These are phyloP conservation scores for Axinella damicornis DNA, from an alignment of 37 sponge, comb jelly and placozoan genomes.

Conservation along the genomic window DNA sequence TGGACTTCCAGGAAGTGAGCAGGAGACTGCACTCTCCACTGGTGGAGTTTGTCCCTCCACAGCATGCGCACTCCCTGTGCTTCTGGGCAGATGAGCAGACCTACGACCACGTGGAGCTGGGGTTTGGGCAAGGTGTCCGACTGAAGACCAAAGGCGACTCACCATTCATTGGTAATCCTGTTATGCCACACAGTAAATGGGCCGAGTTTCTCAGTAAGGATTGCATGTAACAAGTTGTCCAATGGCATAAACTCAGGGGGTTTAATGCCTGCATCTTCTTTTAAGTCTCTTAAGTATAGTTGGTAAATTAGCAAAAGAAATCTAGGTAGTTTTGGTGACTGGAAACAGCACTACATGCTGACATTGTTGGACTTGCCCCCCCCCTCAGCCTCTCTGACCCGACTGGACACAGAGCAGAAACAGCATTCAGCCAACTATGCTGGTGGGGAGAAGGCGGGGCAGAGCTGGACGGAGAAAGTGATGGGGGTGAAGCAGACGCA, in stretches of 20 bases:
- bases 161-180: slow-evolving; percentile 65
- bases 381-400: slow-evolving; percentile 60
- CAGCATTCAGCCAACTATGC: slow-evolving; percentile 70
- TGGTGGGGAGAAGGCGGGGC: slow-evolving; percentile 80
- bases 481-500: slow-evolving; percentile 70
- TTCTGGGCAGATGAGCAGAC: slow-evolving; percentile 78
- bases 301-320: too few species aligned
- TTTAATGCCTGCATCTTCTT: too few species aligned
- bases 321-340: too few species aligned
- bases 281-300: too few species aligned
- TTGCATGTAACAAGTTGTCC: too few species aligned
- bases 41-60: slow-evolving; percentile 39
- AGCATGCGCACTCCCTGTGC: slow-evolving; percentile 60
- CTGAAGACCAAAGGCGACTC: slow-evolving; percentile 86
- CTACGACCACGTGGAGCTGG: slow-evolving; percentile 70
- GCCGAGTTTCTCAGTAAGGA: too few species aligned
- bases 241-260: too few species aligned
- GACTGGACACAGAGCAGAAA: slow-evolving; percentile 77
- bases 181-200: too few species aligned
- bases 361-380: too few species aligned
- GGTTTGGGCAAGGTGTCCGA: slow-evolving; percentile 60
- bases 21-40: slow-evolving; percentile 28
- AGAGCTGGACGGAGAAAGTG: slow-evolving; percentile 85
- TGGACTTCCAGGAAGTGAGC: slow-evolving; percentile 49
- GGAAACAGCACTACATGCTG: too few species aligned